phyloP scores from a whole-genome alignment of 1,140 invertebrate species.

The Asobara japonica region DNA sequence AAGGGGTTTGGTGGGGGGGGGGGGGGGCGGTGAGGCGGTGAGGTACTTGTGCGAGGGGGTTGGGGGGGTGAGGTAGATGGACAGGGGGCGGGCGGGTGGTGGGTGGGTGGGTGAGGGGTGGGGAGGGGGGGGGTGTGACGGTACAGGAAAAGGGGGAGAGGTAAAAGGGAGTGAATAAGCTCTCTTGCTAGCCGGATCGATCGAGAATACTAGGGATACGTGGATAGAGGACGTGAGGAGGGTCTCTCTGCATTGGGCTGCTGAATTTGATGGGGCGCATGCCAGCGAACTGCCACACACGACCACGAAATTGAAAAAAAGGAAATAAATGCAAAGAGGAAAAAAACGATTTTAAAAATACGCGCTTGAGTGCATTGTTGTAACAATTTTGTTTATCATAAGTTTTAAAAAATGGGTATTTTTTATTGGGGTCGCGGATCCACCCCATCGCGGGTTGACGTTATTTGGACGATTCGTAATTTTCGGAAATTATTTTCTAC shows the following conservation, averaged over 20 bases:
- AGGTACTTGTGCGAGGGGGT: slow-evolving; percentile 19
- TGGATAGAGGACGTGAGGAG: slow-evolving; percentile 27
- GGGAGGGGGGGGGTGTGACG: slow-evolving; percentile 22
- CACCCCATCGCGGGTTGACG: no score
- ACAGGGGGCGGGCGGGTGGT: slow-evolving; percentile 29
- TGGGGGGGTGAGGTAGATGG: slow-evolving; percentile 14
- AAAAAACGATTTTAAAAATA: no score
- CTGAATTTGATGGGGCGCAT: slow-evolving; percentile 27
- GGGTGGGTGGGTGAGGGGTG: slow-evolving; percentile 17
- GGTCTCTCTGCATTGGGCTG: slow-evolving; percentile 23
- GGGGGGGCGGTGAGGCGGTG: slow-evolving; percentile 28
- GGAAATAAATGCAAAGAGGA: no score
- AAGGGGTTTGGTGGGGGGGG: slow-evolving; percentile 29
- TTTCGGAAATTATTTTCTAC: no score
- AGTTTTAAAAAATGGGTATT: no score
- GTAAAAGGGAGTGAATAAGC: slow-evolving; percentile 39
- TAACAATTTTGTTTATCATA: no score
- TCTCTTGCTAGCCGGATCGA: slow-evolving; percentile 31
- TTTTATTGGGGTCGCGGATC: no score
- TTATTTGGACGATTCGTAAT: no score
- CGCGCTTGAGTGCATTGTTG: no score
- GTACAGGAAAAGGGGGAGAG: slow-evolving; percentile 19
- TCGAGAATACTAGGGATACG: slow-evolving; percentile 30
- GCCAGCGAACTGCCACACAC: slow-evolving; percentile 16
- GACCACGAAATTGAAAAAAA: background rate